phyloP scores from a whole-genome alignment of 2,113 vertebrate species.

The Dromiciops gliroides region DNA sequence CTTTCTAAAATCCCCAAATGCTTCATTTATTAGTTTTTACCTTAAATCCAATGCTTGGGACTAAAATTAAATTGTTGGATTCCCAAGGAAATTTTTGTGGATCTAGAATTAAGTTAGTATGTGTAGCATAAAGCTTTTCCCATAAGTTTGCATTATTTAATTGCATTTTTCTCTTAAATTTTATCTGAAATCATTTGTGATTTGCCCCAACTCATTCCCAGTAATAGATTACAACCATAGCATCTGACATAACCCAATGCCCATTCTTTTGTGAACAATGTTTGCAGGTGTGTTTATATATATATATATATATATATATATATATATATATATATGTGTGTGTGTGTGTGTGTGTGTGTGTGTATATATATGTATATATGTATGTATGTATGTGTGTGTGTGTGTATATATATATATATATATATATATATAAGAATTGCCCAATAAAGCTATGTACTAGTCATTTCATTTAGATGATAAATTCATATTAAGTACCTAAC shows the following conservation, averaged over 20 bases:
- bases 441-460: neutral
- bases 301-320: no score
- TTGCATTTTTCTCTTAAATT: neutral
- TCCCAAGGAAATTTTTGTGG: neutral
- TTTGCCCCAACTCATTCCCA: neutral
- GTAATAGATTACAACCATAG: neutral
- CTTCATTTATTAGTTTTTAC: neutral
- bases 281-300: neutral
- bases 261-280: neutral
- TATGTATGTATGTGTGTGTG: no score
- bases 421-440: neutral
- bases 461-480: neutral
- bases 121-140: neutral
- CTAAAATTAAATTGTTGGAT: neutral
- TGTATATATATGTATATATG: no score
- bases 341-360: no score
- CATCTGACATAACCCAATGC: neutral
- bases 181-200: neutral
- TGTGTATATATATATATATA: no score
- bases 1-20: neutral
- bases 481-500: neutral
- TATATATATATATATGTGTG: no score
- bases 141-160: neutral
- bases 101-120: neutral
- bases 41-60: neutral